Evolutionary conservation across 2,888 invertebrate genomes (phyloP).

Genomic region (Dicranocentrus wangi): DNA sequence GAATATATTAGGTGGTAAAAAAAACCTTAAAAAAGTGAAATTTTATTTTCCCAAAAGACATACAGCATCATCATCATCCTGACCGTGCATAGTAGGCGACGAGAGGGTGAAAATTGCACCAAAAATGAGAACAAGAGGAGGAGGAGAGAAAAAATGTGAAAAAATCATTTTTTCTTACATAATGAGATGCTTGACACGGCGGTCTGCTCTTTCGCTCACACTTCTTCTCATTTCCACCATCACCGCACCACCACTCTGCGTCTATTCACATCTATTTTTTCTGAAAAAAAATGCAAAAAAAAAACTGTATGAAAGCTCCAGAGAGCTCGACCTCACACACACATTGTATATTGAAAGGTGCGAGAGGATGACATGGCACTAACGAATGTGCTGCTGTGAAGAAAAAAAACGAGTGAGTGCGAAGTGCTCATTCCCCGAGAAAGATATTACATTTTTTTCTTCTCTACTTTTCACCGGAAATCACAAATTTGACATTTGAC

Average conservation of each 20-base stretch:
- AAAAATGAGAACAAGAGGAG: slow-evolving; percentile 4
- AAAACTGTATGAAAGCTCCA: no score
- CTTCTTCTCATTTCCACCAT: no score
- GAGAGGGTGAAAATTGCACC: slow-evolving; percentile 10
- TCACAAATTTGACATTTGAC: slow-evolving; percentile 11
- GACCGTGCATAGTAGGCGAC: background rate
- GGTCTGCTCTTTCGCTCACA: background rate
- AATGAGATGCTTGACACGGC: slow-evolving; percentile 31
- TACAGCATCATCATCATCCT: background rate
- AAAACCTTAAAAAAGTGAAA: no score
- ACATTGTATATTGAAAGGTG: no score
- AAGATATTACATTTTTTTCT: background rate
- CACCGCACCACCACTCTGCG: no score
- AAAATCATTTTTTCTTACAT: slow-evolving; percentile 4
- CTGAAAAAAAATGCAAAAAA: background rate
- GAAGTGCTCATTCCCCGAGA: no score
- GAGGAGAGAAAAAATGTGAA: slow-evolving; percentile 1
- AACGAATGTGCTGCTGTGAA: no score
- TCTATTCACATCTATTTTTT: background rate
- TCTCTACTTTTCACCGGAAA: slow-evolving; percentile 7
- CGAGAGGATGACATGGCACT: no score
- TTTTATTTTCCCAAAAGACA: slow-evolving; percentile 13
- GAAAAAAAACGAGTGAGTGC: no score
- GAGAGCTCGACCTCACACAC: no score
- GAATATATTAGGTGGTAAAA: background rate